Evolutionary conservation across 2,888 invertebrate genomes (phyloP), one percentile per base, ranked within the genome.

Genomic region (Leucania comma): DNA sequence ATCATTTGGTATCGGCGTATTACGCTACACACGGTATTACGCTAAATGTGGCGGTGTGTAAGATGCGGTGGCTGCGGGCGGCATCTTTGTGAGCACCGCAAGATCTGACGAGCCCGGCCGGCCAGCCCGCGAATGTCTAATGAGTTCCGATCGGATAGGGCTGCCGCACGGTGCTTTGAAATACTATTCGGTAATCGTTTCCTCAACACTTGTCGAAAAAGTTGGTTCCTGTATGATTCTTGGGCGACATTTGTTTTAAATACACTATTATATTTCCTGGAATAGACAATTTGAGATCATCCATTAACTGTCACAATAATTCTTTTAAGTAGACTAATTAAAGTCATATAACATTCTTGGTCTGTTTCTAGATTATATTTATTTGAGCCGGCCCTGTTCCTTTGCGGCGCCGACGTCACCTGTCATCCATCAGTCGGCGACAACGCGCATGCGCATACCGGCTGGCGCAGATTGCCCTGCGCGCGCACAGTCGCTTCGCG

Each of bases 401-500:
- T 82, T 78, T 82, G 75, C 83, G 81, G 85, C 86, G 86, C 85
- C 85, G 85, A 74, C 94, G 95, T 96, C 96, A 95, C 88, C 94
- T 95, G 96, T 96, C 96, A 95, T 93, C 94, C 96, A 95, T 96
- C 96, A 95, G 95, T 96, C 96, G 90, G 93, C 89, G 92, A 91
- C 92, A 89, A 91, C 93, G 93, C 94, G 94, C 94, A 91, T 92
- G 93, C 92, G 92, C 92, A 92, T 89, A 87, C 91, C 90, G 86
- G 81, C 84, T 86, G 83, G 71, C 87, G 86, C 87, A 76, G 84
- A 83, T 80, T 73, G 71, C 71, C 72, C 78, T 80, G 84, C 87
- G 78, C 87, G 86, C 86, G 74, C 81, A 54, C 81, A 61, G 68
- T 73, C 77, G 68, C 85, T 76, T 78, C 78, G 88, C 91, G 89